These are phyloP conservation scores for Pardosa pseudoannulata DNA, from an alignment of 2,888 invertebrate genomes.

Conservation along the genomic window DNA sequence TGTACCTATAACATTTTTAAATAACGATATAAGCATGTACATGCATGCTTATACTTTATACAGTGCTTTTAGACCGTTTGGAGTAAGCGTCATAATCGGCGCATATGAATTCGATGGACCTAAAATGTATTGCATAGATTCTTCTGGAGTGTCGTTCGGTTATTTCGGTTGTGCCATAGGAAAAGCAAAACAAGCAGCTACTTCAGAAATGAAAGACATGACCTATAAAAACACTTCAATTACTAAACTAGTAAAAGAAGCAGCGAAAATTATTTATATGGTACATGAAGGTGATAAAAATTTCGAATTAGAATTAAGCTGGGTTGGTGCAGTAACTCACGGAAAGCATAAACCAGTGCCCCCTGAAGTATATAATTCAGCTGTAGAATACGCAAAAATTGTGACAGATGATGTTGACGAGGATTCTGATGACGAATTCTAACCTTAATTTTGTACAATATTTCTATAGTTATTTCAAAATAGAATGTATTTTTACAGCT, in stretches of 20 bases:
- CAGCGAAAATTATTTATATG: constrained; percentile 86
- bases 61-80: constrained; percentile 97
- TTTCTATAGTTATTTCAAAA: no score
- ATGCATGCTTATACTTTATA: constrained; percentile 99
- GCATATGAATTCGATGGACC: constrained; percentile 88
- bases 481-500: no score
- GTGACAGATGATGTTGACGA: constrained; percentile 90
- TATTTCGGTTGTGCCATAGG: constrained; percentile 98
- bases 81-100: constrained; percentile 92
- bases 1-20: constrained; percentile 92
- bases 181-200: constrained; percentile 98
- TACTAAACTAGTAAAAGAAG: constrained; percentile 92
- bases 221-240: constrained; percentile 90
- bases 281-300: constrained; percentile 87
- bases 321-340: constrained; percentile 85
- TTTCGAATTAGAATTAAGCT: constrained; percentile 94
- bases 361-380: constrained; percentile 83
- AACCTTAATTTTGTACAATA: not conserved
- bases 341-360: constrained; percentile 91
- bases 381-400: constrained; percentile 91
- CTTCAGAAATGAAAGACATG: constrained; percentile 99
- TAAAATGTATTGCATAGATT: constrained; percentile 95
- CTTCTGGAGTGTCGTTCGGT: constrained; percentile 95
- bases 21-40: constrained; percentile 95
- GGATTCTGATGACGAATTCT: constrained; percentile 86